Conservation (phyloP, 2,888 invertebrate species). For the Synanthedon formicaeformis region DNA sequence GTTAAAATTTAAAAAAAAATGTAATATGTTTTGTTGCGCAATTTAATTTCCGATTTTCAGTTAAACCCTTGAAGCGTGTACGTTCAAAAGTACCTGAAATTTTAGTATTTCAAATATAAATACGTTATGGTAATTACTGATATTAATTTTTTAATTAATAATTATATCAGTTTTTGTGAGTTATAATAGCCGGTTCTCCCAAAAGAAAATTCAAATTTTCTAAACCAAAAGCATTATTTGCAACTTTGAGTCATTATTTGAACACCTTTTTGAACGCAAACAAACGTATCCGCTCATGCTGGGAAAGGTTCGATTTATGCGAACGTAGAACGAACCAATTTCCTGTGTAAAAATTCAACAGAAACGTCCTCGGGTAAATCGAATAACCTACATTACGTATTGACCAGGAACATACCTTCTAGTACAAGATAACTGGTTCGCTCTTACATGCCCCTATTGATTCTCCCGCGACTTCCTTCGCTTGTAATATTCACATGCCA, state of each 20-base stretch:
- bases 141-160: too few species aligned
- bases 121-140: too few species aligned
- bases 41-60: too few species aligned
- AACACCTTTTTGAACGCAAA: conserved; percentile 8
- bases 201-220: neutral
- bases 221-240: neutral
- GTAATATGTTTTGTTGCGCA: too few species aligned
- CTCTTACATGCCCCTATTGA: neutral
- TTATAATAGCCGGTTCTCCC: neutral
- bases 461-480: too few species aligned
- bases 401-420: conserved; percentile 24
- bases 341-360: conserved; percentile 39
- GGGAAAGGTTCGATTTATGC: conserved; percentile 12
- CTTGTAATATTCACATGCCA: too few species aligned
- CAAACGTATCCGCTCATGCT: conserved; percentile 17
- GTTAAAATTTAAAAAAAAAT: too few species aligned
- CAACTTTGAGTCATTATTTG: too few species aligned
- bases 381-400: conserved; percentile 27
- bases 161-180: too few species aligned
- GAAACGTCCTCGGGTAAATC: conserved; percentile 22
- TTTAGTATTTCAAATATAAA: too few species aligned
- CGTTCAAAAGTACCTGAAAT: too few species aligned
- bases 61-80: too few species aligned
- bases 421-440: conserved; percentile 16
- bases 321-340: conserved; percentile 42